Evolutionary conservation across 2,888 invertebrate genomes (phyloP).

Genomic region (Clivina fossor): DNA sequence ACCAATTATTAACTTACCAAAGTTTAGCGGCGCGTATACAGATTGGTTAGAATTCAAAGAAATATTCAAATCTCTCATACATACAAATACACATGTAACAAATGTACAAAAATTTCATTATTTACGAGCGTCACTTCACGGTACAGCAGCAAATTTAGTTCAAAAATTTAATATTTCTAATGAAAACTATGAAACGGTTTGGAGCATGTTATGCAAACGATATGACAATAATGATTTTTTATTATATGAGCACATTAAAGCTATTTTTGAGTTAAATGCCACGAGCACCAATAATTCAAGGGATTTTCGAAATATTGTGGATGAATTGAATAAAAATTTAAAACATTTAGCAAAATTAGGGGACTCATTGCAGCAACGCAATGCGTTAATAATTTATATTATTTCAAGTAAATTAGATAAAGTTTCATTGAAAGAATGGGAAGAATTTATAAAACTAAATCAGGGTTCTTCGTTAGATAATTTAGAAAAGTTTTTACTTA

Average conservation of each 20-base stretch:
- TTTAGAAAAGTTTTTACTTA: neutral
- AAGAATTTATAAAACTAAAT: conserved; percentile 3
- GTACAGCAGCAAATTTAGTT: neutral
- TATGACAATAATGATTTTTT: neutral
- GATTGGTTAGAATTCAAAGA: neutral
- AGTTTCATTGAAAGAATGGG: neutral
- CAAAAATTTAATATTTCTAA: neutral
- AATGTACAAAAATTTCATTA: neutral
- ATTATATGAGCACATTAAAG: neutral
- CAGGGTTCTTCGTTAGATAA: neutral
- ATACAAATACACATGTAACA: neutral
- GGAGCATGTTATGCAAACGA: neutral
- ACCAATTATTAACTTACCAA: neutral
- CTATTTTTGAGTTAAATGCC: neutral
- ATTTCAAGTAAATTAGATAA: neutral
- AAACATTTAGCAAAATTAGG: neutral
- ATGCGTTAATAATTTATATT: neutral
- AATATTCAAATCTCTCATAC: neutral
- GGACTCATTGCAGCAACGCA: neutral
- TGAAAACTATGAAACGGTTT: neutral
- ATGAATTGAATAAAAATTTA: neutral
- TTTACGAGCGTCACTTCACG: neutral
- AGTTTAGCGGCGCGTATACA: neutral
- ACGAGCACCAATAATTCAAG: neutral
- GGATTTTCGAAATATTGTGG: neutral